Conservation (phyloP, 2,888 invertebrate genomes). For the Bimastos eiseni region DNA sequence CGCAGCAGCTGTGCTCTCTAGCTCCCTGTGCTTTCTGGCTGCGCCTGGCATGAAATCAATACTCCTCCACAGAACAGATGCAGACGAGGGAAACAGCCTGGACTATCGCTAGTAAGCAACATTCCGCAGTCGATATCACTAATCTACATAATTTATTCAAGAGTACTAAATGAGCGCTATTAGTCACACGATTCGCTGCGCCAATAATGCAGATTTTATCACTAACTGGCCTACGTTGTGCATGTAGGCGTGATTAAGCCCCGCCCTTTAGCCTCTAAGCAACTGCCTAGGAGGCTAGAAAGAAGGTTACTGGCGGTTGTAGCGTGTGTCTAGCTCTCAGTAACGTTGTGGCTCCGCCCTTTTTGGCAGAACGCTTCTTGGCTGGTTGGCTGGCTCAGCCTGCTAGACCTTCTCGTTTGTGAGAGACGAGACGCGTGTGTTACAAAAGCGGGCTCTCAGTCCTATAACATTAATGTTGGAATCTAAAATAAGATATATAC, state of each 20-base stretch:
- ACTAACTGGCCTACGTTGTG: not conserved
- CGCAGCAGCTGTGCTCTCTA: not conserved
- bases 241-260: not conserved
- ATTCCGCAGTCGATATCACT: not conserved
- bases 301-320: not conserved
- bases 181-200: not conserved
- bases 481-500: no score
- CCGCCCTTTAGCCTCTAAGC: not conserved
- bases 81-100: not conserved
- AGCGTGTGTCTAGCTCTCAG: not conserved
- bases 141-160: conserved; percentile 4
- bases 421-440: no score
- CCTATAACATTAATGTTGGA: no score
- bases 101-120: not conserved
- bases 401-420: not conserved
- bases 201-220: not conserved
- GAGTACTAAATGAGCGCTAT: not conserved
- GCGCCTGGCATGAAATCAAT: not conserved
- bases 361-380: not conserved
- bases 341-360: not conserved
- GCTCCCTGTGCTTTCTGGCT: not conserved
- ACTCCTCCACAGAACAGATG: not conserved
- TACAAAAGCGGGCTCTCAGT: no score
- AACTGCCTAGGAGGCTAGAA: not conserved
- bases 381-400: not conserved